Evolutionary conservation across 2,797 vertebrate species (phyloP), one percentile per base, ranked within the genome.

Genomic region (Salmo trutta): DNA sequence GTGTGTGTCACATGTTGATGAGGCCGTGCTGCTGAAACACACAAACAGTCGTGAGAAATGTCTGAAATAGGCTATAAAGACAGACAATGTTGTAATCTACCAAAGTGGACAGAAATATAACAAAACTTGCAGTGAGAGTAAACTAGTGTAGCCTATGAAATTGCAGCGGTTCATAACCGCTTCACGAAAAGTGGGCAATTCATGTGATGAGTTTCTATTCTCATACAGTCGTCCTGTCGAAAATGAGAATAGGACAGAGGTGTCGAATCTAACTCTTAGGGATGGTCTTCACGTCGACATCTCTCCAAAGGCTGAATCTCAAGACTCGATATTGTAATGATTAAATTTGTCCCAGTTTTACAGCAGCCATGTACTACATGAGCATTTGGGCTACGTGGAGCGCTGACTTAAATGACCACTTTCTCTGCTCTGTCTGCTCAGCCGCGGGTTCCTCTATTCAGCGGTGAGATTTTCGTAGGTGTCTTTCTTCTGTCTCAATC

Each of bases 221-320:
- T 0, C 31, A n/a, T 24, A 29, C 1, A 47, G 27, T 31, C 73
- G 5, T 66, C 64, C 71, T 73, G 36, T 12, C 73, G 73, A 78
- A 77, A 72, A 78, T 79, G 84, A 81, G 84, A 87, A 80, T 81
- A 84, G 7, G n/a, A 59, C 19, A 91, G 88, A 81, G 86, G 85
- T 90, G 88, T 89, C 82, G 72, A 87, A 56, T 74, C 12, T 47
- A 19, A 66, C 16, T 66, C 65, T 16, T 14, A 66, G 29, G 65
- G 65, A 66, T 66, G 64, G 14, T 31, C 27, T 59, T 10, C 19
- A 59, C 6, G 8, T 59, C 56, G 56, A 21, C 56, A 5, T 56
- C 14, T 53, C 52, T n/a, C 4, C 54, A 4, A 5, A 56, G 17
- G 5, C 16, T n/a, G 54, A 56, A 56, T 56, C 19, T 59, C 56